phyloP scores from a whole-genome alignment of 2,113 vertebrate species.

The Felis catus region DNA sequence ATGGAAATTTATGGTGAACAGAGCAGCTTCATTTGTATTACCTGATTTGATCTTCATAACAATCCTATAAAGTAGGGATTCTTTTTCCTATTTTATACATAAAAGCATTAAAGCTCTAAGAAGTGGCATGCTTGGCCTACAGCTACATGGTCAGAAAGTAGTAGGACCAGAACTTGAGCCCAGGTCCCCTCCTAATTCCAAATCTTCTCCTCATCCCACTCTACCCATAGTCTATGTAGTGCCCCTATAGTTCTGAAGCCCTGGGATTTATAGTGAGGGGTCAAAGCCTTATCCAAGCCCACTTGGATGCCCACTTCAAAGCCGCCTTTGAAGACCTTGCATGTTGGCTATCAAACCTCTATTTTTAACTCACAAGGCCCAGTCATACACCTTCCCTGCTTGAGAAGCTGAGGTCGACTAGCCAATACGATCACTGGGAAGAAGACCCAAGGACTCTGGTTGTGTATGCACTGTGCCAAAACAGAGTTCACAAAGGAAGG shows the following conservation, averaged over 20 bases:
- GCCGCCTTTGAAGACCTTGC: neutral
- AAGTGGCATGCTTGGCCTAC: neutral
- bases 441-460: neutral
- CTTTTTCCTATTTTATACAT: constrained; percentile 17
- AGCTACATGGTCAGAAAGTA: neutral
- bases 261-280: neutral
- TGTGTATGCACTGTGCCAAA: constrained; percentile 33
- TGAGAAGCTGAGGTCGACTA: neutral
- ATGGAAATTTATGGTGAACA: constrained; percentile 30
- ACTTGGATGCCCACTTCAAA: neutral
- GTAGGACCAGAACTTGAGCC: neutral
- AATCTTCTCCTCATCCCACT: neutral
- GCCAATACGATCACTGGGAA: constrained; percentile 17
- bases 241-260: neutral
- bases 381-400: neutral
- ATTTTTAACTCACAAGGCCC: neutral
- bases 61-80: neutral
- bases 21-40: neutral
- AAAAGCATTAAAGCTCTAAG: neutral
- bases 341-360: neutral
- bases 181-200: neutral
- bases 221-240: neutral
- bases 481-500: neutral
- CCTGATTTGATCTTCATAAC: constrained; percentile 5
- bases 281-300: neutral